Base-by-base conservation (phyloP, 35 echinoderm and acorn worm species). In the Apostichopus parvimensis region DNA sequence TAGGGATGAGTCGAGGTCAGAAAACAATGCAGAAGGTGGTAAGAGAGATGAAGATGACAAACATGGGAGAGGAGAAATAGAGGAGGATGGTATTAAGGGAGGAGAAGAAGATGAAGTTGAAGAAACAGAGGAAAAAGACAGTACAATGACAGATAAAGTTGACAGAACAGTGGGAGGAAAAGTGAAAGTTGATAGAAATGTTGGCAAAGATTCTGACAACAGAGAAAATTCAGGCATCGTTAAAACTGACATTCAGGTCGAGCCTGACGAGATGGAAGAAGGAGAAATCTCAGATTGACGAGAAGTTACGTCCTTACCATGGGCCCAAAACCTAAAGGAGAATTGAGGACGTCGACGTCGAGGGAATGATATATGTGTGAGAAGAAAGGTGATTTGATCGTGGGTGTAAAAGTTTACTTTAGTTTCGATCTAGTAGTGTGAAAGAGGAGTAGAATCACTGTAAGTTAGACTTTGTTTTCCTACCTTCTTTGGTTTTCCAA, bases 241-340 rank as follows among this genome's bases (percentile, higher is more conserved):
- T 28, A 52, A 64, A 87, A 23, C 26, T 2, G 23, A 68, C 9
- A 7, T 22, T 8, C 75, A 73, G 64, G 22, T 13, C 25, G 53
- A 88, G 15, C 18, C 58, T 1, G 21, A 60, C 72, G 86, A 88
- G 14, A 88, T 88, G 86, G 86, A 88, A 23, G 86, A 88, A 71
- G 86, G 86, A 0, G 86, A 88, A 52, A 64, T 88, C 21, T 72
- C 61, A 72, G 62, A 88, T 54, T 88, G 86, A 88, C 5, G 14
- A 82, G 79, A 12, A 9, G 1, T 61, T 0, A 6, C 12, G 7
- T 61, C 58, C 2, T 61, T 61, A 9, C 7, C 11, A 8, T 9
- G 1, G 11, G 7, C 8, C 58, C 58, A 61, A 61, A 12, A 0
- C 7, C 12, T 12, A 12, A 9, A 12, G 58, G 7, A 61, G 12